Evolutionary conservation across 35 echinoderm and acorn worm genomes (phyloP).

Genomic region (Heliocidaris erythrogramma): DNA sequence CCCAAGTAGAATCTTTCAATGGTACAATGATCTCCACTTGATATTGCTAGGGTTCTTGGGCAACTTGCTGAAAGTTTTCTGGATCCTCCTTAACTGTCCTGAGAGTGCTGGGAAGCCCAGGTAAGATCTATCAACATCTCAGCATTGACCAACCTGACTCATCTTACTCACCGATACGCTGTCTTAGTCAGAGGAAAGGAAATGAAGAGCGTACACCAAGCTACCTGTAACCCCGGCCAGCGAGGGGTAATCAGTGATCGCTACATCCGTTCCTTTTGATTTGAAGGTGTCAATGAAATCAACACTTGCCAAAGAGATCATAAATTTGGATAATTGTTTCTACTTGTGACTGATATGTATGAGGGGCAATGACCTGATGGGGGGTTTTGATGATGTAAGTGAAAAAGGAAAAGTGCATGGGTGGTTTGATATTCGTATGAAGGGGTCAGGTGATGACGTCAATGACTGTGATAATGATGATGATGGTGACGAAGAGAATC

Average conservation of each 20-base stretch:
- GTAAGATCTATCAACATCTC: not conserved
- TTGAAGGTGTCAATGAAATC: conserved; percentile 10
- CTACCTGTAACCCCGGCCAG: not conserved
- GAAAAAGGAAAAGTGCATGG: not conserved
- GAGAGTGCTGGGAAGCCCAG: not conserved
- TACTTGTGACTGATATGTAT: not conserved
- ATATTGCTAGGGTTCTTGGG: not conserved
- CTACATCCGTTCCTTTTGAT: not conserved
- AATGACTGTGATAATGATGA: too few relatives aligned
- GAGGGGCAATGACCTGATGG: not conserved
- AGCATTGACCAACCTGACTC: not conserved
- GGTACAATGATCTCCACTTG: too few relatives aligned
- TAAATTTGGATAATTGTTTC: not conserved
- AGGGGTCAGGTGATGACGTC: too few relatives aligned
- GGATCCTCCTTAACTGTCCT: not conserved
- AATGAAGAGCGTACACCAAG: not conserved
- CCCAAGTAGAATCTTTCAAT: too few relatives aligned
- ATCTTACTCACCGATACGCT: not conserved
- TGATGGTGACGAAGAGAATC: too few relatives aligned
- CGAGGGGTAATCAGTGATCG: not conserved
- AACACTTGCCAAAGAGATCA: not conserved
- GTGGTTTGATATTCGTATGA: too few relatives aligned
- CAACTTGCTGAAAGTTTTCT: not conserved
- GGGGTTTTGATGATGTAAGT: not conserved
- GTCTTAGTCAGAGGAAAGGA: not conserved